These are phyloP conservation scores for Brassicogethes aeneus DNA, from an alignment of 2,888 invertebrate species.

Conservation along the genomic window DNA sequence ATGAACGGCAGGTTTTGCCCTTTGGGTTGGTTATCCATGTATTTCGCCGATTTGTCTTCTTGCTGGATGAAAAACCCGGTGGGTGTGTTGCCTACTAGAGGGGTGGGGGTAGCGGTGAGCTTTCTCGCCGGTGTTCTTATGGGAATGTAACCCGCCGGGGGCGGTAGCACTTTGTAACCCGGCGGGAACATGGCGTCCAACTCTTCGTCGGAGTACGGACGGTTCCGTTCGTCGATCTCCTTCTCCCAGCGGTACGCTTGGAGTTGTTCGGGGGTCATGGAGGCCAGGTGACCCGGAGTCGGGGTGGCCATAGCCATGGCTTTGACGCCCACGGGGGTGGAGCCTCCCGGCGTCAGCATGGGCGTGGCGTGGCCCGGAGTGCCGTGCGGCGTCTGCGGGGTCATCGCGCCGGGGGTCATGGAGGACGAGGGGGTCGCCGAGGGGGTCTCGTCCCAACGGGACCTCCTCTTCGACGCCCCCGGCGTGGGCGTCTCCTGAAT, in stretches of 20 bases:
- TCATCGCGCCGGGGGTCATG: slow-evolving; percentile 52
- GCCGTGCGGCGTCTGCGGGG: slow-evolving; percentile 55
- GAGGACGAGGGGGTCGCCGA: slow-evolving; percentile 38
- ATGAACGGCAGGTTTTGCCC: slow-evolving; percentile 87
- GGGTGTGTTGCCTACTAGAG: slow-evolving; percentile 77
- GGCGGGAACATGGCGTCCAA: slow-evolving; percentile 96
- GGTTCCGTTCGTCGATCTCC: slow-evolving; percentile 96
- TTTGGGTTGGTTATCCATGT: slow-evolving; percentile 93
- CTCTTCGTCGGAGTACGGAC: slow-evolving; percentile 95
- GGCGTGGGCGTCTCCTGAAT: slow-evolving; percentile 88
- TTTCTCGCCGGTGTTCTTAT: slow-evolving; percentile 96
- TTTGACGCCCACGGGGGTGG: slow-evolving; percentile 83
- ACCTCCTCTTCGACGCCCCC: slow-evolving; percentile 83
- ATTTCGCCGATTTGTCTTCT: slow-evolving; percentile 77
- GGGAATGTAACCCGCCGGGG: slow-evolving; percentile 71
- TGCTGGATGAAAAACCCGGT: slow-evolving; percentile 93
- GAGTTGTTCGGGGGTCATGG: slow-evolving; percentile 98
- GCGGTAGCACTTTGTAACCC: slow-evolving; percentile 69
- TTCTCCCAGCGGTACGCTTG: slow-evolving; percentile 98
- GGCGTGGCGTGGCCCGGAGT: slow-evolving; percentile 58
- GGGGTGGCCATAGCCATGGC: slow-evolving; percentile 99
- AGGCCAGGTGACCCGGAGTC: slow-evolving; percentile 88
- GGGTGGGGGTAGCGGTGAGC: slow-evolving; percentile 96
- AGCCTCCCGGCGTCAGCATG: slow-evolving; percentile 70
- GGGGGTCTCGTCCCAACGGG: slow-evolving; percentile 99